These are phyloP conservation scores for Prunella strophiata DNA, from an alignment of 2,797 vertebrate genomes.

Conservation along the genomic window DNA sequence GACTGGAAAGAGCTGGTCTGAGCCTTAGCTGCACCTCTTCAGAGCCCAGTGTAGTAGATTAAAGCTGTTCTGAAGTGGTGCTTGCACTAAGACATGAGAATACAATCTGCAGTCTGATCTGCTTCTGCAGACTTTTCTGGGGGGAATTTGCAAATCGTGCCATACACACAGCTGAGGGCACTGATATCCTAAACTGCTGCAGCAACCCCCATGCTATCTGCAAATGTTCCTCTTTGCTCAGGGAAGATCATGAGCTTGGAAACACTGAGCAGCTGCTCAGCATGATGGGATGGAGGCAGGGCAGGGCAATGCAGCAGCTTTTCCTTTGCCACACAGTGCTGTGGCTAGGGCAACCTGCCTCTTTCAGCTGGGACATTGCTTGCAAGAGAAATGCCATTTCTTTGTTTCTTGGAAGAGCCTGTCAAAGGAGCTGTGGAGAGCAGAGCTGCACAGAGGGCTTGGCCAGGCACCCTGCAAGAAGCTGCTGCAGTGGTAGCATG, in stretches of 20 bases:
- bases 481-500: background rate
- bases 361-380: background rate
- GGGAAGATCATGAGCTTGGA: background rate
- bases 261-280: background rate
- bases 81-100: background rate
- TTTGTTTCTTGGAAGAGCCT: background rate
- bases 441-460: background rate
- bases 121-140: background rate
- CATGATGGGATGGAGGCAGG: background rate
- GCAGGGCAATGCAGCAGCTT: background rate
- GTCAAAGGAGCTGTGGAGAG: background rate
- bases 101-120: background rate
- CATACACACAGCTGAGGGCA: too few relatives aligned
- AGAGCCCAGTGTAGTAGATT: background rate
- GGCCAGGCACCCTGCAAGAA: background rate
- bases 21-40: background rate
- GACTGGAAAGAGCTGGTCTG: background rate
- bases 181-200: background rate
- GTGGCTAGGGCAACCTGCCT: background rate
- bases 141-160: background rate
- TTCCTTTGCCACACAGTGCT: background rate
- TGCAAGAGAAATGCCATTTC: background rate
- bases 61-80: background rate
- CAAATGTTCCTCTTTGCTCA: background rate
- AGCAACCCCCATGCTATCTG: fast-evolving